Base-by-base conservation (phyloP, 2,888 invertebrate species). In the Oscheius sp. region DNA sequence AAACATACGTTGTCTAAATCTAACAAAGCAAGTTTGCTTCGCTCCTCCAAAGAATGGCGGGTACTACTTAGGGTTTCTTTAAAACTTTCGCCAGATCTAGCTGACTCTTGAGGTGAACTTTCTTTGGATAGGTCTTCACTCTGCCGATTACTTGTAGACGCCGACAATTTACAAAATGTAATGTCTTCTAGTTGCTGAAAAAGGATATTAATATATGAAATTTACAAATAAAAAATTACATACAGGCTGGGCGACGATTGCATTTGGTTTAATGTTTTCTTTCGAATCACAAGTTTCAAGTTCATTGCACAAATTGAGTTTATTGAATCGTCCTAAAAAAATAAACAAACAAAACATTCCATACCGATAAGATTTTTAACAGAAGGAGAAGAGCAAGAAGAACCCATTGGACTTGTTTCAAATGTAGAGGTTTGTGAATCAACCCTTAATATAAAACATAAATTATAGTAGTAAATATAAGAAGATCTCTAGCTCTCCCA, bases 281-380 rank as follows among this genome's bases (percentile, higher is more conserved):
- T 62, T 49, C 8, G 20, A 8, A 0, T 62, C 49, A 6, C 17
- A 24, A 9, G 44, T 24, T 17, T 62, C 47, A 8, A 30, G 0
- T 9, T 57, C 57, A 9, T 6, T 8, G 24, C 62, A 62, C 32
- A 62, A 20, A 5, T 62, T 45, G 47, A 20, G 33, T 9, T 49
- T 47, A 32, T 62, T 49, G 22, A 62, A 62, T n/a, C 49, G 62
- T 17, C 62, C 59, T 59, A 9, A 59, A 41, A 9, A 20, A 6
- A 12, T 3, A 12, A 17, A 12, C 20, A 41, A 41, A 41, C 12
- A 2, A 41, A 41, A 9, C 14, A 8, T 17, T 6, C 14, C 14
- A 28, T 24, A 54, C 54, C 59, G 24, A 59, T 59, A 17, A 59
- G 30, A 26, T 24, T 44, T 41, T 59, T 59, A 2, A 59, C 59